phyloP scores from a whole-genome alignment of 2,797 vertebrate genomes.

The Melanotaenia boesemani region DNA sequence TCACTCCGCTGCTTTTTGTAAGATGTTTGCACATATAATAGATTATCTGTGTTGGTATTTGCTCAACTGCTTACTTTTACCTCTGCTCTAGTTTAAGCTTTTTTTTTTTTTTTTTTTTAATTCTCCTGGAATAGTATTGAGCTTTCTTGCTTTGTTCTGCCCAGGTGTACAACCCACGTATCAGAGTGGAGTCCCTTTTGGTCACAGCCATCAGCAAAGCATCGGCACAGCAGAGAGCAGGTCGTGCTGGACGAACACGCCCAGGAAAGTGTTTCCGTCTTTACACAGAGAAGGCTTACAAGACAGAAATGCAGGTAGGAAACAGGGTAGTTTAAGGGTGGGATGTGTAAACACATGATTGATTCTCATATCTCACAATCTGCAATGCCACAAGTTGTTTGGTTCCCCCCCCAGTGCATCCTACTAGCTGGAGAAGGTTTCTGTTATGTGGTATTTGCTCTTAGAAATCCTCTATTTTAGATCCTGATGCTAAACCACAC shows the following conservation, averaged over 20 bases:
- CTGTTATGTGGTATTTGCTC: conserved; percentile 51
- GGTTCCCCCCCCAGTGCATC: conserved; percentile 41
- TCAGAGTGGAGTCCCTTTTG: conserved; percentile 96
- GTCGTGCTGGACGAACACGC: conserved; percentile 93
- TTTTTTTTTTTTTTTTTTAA: background rate
- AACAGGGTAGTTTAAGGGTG: conserved; percentile 4
- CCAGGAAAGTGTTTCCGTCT: conserved; percentile 97
- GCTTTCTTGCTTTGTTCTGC: conserved; percentile 13
- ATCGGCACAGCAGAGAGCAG: conserved; percentile 96
- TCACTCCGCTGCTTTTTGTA: conserved; percentile 30
- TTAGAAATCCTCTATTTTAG: conserved; percentile 35
- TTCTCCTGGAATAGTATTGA: background rate
- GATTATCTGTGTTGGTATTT: conserved; percentile 15
- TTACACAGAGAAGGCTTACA: conserved; percentile 98
- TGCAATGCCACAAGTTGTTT: conserved; percentile 37
- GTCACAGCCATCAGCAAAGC: conserved; percentile 98
- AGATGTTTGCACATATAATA: conserved; percentile 17
- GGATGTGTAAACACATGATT: conserved; percentile 34
- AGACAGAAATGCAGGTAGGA: conserved; percentile 97
- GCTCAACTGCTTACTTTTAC: background rate
- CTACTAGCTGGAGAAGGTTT: conserved; percentile 39
- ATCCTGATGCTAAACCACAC: conserved; percentile 29
- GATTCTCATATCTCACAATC: conserved; percentile 30
- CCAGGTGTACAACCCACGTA: conserved; percentile 96
- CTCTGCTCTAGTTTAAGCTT: background rate